These are phyloP conservation scores for Scrobipalpa atriplicella DNA, from an alignment of 2,888 invertebrate genomes.

Conservation along the genomic window DNA sequence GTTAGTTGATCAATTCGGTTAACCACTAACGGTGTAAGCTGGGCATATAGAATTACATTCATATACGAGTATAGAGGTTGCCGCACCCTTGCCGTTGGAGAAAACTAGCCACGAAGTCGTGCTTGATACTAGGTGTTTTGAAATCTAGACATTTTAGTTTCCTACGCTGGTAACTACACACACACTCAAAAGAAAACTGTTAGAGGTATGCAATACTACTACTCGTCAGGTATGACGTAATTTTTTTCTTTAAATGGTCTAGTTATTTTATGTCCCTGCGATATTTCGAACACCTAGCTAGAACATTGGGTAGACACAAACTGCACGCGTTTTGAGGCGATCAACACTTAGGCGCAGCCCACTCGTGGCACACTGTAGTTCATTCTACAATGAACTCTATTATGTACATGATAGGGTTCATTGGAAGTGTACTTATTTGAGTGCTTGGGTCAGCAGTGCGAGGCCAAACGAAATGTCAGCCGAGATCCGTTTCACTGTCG, in stretches of 20 bases:
- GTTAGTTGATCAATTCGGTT: conserved; percentile 20
- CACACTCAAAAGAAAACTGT: neutral
- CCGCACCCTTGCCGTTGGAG: conserved; percentile 1
- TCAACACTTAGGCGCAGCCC: conserved; percentile 50
- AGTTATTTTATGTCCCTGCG: neutral
- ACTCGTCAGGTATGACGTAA: neutral
- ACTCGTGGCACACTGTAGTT: conserved; percentile 33
- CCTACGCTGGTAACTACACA: neutral
- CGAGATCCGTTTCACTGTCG: conserved; percentile 66
- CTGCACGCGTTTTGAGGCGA: conserved; percentile 57
- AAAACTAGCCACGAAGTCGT: conserved; percentile 5
- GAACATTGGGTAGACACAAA: conserved; percentile 50
- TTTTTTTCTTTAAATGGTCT: too few relatives aligned
- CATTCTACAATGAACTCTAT: conserved; percentile 43
- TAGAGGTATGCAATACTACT: neutral
- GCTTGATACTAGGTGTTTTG: neutral
- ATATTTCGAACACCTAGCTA: conserved; percentile 21
- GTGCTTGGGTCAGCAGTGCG: conserved; percentile 61
- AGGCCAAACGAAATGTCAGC: conserved; percentile 76
- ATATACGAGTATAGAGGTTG: neutral
- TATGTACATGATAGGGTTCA: conserved; percentile 40
- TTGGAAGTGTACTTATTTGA: conserved; percentile 41
- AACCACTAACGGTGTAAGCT: conserved; percentile 21
- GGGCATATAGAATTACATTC: neutral
- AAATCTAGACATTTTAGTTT: neutral